Evolutionary conservation across 2,797 vertebrate species (phyloP).

Genomic region (Margarornis squamiger): DNA sequence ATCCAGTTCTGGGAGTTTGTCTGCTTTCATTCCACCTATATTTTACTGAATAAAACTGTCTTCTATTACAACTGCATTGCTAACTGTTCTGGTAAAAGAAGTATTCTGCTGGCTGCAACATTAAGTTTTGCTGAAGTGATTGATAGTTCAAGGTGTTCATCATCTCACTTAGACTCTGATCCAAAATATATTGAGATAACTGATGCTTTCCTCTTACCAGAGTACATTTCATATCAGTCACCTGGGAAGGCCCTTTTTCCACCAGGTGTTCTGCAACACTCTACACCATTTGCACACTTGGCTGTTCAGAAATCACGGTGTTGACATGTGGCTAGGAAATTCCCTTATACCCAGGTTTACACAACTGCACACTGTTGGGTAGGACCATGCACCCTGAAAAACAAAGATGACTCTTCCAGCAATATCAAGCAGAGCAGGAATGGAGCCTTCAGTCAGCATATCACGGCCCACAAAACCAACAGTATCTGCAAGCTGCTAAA

Average conservation of each 20-base stretch:
- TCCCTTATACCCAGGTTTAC: background rate
- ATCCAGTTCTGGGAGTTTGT: background rate
- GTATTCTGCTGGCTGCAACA: background rate
- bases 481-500: background rate
- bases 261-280: background rate
- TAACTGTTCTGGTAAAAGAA: background rate
- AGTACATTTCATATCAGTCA: background rate
- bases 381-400: background rate
- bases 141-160: background rate
- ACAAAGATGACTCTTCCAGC: background rate
- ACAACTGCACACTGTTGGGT: background rate
- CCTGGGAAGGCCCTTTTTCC: background rate
- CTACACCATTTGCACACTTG: background rate
- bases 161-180: background rate
- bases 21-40: background rate
- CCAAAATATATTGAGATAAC: background rate
- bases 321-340: background rate
- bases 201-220: background rate
- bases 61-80: background rate
- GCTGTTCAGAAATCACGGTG: background rate
- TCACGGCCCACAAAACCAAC: background rate
- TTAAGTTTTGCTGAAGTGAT: background rate
- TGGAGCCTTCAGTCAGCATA: background rate
- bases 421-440: background rate
- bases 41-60: background rate